These are phyloP conservation scores for Mesoligia furuncula DNA, from an alignment of 2,888 invertebrate species.

Conservation along the genomic window DNA sequence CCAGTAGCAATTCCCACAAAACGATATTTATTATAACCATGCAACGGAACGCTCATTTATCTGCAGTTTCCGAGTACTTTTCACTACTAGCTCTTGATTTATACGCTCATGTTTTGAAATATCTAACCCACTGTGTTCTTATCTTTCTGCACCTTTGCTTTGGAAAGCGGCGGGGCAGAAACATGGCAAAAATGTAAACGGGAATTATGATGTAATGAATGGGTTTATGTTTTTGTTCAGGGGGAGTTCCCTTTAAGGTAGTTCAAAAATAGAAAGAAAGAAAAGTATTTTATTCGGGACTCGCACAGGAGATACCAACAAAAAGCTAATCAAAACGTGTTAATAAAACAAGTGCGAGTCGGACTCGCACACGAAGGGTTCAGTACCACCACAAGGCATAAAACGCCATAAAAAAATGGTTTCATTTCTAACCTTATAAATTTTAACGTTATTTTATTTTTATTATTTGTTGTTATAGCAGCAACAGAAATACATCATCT, in stretches of 20 bases:
- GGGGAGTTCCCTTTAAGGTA: neutral
- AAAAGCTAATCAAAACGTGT: neutral
- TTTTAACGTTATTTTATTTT: no score
- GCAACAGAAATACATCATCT: no score
- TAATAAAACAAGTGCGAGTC: neutral
- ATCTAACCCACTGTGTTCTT: conserved; percentile 43
- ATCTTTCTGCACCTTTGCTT: conserved; percentile 54
- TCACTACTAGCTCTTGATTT: conserved; percentile 59
- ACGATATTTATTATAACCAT: conserved; percentile 47
- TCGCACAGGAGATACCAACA: neutral
- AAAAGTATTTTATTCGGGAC: neutral
- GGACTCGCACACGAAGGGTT: no score
- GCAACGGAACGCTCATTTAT: conserved; percentile 48
- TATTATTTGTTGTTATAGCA: no score
- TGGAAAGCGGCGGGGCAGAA: conserved; percentile 40
- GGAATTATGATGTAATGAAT: conserved; percentile 48
- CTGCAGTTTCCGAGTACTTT: conserved; percentile 45
- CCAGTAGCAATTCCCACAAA: conserved; percentile 24
- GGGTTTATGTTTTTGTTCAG: conserved; percentile 3
- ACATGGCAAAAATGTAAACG: conserved; percentile 36
- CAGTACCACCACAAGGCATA: no score
- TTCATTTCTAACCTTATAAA: no score
- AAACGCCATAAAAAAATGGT: no score
- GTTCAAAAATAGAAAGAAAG: neutral
- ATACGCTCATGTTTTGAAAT: conserved; percentile 58